These are phyloP conservation scores for Trichoplusia ni DNA, from an alignment of 1,140 invertebrate species.

Conservation along the genomic window DNA sequence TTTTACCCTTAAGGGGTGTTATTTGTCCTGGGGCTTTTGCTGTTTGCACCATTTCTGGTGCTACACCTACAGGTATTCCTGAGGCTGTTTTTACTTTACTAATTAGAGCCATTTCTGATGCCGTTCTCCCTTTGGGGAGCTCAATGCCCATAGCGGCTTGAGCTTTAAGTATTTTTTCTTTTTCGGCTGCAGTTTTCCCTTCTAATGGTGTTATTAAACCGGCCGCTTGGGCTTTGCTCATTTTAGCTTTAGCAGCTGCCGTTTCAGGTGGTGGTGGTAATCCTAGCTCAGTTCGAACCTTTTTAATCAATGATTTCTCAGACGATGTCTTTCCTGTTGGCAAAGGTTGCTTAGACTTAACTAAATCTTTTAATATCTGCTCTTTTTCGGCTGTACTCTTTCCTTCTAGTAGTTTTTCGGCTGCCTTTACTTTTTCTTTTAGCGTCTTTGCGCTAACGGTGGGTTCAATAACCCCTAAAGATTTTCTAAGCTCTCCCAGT, in stretches of 20 bases:
- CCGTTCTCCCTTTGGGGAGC: conserved; percentile 42
- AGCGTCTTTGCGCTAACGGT: too few species aligned
- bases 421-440: conserved; percentile 33
- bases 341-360: conserved; percentile 24
- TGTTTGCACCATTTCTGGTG: too few species aligned
- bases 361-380: conserved; percentile 42
- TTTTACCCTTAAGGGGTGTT: conserved; percentile 43
- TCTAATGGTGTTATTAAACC: conserved; percentile 38
- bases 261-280: conserved; percentile 44
- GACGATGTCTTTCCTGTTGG: conserved; percentile 29
- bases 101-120: conserved; percentile 43
- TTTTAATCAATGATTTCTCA: neutral
- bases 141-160: conserved; percentile 29
- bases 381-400: conserved; percentile 43
- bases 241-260: conserved; percentile 45
- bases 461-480: conserved; percentile 36
- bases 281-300: neutral
- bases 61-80: too few species aligned
- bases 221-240: conserved; percentile 15
- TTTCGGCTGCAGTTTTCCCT: conserved; percentile 41
- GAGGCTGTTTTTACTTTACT: conserved; percentile 41
- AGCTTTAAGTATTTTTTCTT: conserved; percentile 42
- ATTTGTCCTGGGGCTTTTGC: conserved; percentile 43
- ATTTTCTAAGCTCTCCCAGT: too few species aligned
- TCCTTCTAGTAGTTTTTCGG: conserved; percentile 27